phyloP scores from a whole-genome alignment of 2,797 vertebrate species.

The Spinibarbus caldwelli region DNA sequence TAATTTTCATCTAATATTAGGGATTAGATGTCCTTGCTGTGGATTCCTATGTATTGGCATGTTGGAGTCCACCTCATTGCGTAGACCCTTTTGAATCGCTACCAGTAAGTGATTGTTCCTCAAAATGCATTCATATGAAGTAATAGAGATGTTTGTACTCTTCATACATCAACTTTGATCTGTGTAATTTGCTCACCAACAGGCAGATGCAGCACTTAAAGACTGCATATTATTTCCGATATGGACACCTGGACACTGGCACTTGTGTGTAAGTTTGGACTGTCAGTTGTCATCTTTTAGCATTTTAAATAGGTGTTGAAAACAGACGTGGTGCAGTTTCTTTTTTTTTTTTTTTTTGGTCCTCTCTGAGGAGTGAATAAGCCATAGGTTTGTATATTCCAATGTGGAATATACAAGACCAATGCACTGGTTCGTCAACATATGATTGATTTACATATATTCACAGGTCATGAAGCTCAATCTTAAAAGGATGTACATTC shows the following conservation, averaged over 20 bases:
- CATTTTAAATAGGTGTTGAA: slow-evolving; percentile 1
- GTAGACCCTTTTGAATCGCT: not conserved
- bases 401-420: not conserved
- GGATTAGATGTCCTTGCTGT: slow-evolving; percentile 4
- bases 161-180: not conserved
- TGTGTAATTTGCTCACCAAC: not conserved
- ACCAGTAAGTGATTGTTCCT: not conserved
- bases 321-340: not conserved
- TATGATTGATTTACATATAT: slow-evolving; percentile 6
- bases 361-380: not conserved
- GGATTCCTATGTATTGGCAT: slow-evolving; percentile 1
- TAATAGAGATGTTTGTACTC: not conserved
- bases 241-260: not conserved
- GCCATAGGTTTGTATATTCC: not conserved
- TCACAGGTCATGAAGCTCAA: slow-evolving; percentile 6
- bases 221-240: not conserved
- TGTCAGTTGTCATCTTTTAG: not conserved
- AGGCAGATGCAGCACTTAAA: slow-evolving; percentile 10
- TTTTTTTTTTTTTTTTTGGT: not conserved
- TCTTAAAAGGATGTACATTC: slow-evolving; percentile 1
- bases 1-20: not conserved
- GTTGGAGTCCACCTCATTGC: slow-evolving; percentile 5
- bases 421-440: not conserved
- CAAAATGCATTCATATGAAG: not conserved
- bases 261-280: not conserved